Evolutionary conservation across 2,888 invertebrate species (phyloP), one percentile per base, ranked within the genome.

Genomic region (Sesia bembeciformis): DNA sequence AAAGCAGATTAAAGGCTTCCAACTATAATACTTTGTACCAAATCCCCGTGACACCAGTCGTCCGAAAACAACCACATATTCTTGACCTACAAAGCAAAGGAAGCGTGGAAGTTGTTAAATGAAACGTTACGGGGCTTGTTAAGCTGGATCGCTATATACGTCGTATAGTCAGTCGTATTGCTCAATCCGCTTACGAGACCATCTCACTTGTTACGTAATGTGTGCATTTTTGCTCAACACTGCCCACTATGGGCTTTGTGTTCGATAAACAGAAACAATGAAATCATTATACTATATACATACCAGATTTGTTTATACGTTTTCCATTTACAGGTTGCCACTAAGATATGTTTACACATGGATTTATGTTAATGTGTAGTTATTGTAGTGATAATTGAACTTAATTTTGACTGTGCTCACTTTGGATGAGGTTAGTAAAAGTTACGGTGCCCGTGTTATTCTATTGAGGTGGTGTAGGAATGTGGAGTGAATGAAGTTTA

Each of bases 181-280:
- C 81, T 68, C 74, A 81, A 83, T 78, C 66, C 58, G 62, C 56
- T 61, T 58, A 61, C 63, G 60, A 67, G 68, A 68, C 71, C 76
- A 73, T 76, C 71, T 67, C 65, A 52, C 58, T 62, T 56, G 66
- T 79, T 81, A 72, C 79, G 73, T 74, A 78, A 83, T 70, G 63
- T 65, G 66, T 68, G 70, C 64, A 77, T 76, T 82, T 83, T 80
- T 77, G 78, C 80, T 65, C 69, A 73, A 74, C 70, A 68, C 74
- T 71, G 67, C 76, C 78, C 75, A 78, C 78, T 67, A 68, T 57
- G 54, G 59, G 62, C 63, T 70, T 64, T 64, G 61, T 67, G 58
- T 70, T 67, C 62, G 54, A 55, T 57, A 59, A 58, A 61, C 62
- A 61, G 65, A 74, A 79, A 83, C 83, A 83, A 83, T 81, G 76